phyloP scores from a whole-genome alignment of 2,797 vertebrate genomes.

The Acanthurus tractus region DNA sequence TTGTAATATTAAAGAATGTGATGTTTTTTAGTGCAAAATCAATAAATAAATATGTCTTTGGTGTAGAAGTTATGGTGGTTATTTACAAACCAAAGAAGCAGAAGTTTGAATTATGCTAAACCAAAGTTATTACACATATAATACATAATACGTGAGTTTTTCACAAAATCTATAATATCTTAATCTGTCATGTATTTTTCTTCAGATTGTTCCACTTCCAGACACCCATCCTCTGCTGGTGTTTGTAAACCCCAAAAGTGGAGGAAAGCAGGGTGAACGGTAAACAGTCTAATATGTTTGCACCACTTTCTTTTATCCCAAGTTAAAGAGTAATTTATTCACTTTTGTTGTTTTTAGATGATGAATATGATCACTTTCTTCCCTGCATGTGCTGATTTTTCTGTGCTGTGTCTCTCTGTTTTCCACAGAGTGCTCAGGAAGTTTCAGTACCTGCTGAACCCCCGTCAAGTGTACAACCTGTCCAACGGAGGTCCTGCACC shows the following conservation, averaged over 20 bases:
- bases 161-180: neutral
- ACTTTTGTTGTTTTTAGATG: neutral
- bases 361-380: neutral
- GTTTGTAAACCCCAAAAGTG: slow-evolving; percentile 96
- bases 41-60: neutral
- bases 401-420: slow-evolving; percentile 27
- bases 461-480: slow-evolving; percentile 93
- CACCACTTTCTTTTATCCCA: neutral
- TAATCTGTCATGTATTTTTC: slow-evolving; percentile 16
- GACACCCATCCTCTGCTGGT: slow-evolving; percentile 92
- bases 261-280: slow-evolving; percentile 95
- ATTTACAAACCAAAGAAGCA: neutral
- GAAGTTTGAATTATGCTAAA: neutral
- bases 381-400: neutral
- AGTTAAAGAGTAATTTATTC: neutral
- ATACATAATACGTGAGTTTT: neutral
- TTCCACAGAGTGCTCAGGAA: slow-evolving; percentile 91
- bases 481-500: slow-evolving; percentile 88
- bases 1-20: slow-evolving; percentile 7
- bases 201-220: slow-evolving; percentile 87
- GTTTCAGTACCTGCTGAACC: slow-evolving; percentile 93
- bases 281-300: slow-evolving; percentile 61
- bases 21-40: neutral
- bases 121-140: too few species aligned
- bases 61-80: neutral